phyloP scores from a whole-genome alignment of 2,797 vertebrate genomes.

The Micromesistius poutassou region DNA sequence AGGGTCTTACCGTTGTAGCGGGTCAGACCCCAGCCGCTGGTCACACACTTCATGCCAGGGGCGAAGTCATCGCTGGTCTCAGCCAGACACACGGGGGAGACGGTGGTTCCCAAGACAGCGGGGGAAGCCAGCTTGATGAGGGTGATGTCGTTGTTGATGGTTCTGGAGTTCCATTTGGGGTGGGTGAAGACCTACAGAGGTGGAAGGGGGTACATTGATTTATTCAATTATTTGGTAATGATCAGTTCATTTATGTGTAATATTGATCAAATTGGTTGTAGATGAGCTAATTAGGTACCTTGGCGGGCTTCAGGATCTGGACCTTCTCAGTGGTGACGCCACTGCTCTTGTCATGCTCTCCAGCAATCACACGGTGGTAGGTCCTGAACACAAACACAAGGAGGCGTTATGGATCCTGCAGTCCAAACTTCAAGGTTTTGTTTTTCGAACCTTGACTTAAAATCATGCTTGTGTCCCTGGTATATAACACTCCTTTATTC shows the following conservation, averaged over 20 bases:
- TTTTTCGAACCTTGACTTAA: background rate
- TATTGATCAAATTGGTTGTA: background rate
- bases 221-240: background rate
- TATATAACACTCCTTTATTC: too few relatives aligned
- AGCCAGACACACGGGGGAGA: conserved; percentile 73
- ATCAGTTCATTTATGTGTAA: too few relatives aligned
- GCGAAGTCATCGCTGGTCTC: conserved; percentile 58
- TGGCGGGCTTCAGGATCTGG: conserved; percentile 71
- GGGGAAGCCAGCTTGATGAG: conserved; percentile 78
- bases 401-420: background rate
- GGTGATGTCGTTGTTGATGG: conserved; percentile 74
- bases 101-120: conserved; percentile 40
- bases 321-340: conserved; percentile 35
- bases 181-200: conserved; percentile 77
- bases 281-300: conserved; percentile 55
- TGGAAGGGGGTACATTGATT: background rate
- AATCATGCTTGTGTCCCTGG: too few relatives aligned
- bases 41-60: conserved; percentile 68
- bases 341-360: conserved; percentile 73
- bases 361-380: conserved; percentile 75
- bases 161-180: conserved; percentile 68
- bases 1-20: conserved; percentile 58
- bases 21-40: conserved; percentile 74
- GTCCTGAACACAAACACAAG: conserved; percentile 57
- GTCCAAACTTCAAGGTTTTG: background rate